Evolutionary conservation across 1,140 invertebrate genomes (phyloP).

Genomic region (Nebria ingens): DNA sequence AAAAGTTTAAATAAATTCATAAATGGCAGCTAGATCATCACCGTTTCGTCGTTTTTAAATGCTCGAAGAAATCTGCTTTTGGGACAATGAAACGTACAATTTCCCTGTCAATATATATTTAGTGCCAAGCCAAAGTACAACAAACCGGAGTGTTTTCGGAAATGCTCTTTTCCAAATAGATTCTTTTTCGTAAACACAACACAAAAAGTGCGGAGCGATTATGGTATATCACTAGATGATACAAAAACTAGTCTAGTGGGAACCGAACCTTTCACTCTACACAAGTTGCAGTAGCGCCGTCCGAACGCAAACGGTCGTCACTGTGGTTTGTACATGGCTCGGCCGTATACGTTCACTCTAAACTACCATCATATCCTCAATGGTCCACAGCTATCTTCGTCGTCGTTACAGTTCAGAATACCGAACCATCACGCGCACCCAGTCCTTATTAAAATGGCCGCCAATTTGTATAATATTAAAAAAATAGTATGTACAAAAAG

Average conservation of each 20-base stretch:
- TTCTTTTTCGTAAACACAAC: slow-evolving; percentile 58
- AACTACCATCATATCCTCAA: background rate
- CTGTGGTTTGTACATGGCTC: slow-evolving; percentile 21
- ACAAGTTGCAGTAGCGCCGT: slow-evolving; percentile 28
- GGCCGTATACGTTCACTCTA: slow-evolving; percentile 6
- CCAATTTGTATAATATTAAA: background rate
- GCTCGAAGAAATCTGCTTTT: background rate
- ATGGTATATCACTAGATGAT: slow-evolving; percentile 20
- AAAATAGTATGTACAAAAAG: slow-evolving; percentile 15
- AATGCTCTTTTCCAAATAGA: slow-evolving; percentile 54
- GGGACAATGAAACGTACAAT: background rate
- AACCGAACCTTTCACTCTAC: slow-evolving; percentile 18
- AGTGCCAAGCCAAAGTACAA: background rate
- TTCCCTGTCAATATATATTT: background rate
- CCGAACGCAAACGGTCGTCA: slow-evolving; percentile 21
- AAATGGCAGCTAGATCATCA: background rate
- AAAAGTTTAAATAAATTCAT: background rate
- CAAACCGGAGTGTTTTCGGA: slow-evolving; percentile 54
- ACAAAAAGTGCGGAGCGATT: slow-evolving; percentile 41
- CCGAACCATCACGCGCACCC: slow-evolving; percentile 12
- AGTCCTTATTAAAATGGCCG: background rate
- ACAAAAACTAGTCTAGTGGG: slow-evolving; percentile 18
- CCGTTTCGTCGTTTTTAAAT: background rate
- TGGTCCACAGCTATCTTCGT: slow-evolving; percentile 14
- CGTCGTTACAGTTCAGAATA: slow-evolving; percentile 21